phyloP scores from a whole-genome alignment of 2,888 invertebrate species.

The Metopia argyrocephala region DNA sequence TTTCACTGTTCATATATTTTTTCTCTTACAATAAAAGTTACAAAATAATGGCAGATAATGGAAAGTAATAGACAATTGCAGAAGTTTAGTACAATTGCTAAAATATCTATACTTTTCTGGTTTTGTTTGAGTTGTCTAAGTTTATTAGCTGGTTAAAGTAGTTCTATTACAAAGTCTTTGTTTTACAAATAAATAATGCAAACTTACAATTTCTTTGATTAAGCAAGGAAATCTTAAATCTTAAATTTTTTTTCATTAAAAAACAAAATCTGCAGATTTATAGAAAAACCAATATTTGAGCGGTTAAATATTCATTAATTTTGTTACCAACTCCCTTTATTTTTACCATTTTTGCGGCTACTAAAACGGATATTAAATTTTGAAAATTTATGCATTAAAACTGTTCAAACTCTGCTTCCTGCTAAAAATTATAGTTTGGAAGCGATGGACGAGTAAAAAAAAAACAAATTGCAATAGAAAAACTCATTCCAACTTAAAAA shows the following conservation, averaged over 20 bases:
- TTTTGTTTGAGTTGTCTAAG: neutral
- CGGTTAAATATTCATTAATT: neutral
- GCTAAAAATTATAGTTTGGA: neutral
- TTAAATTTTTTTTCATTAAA: neutral
- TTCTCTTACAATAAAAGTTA: neutral
- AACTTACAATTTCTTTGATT: no score
- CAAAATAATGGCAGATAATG: neutral
- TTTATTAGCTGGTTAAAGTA: neutral
- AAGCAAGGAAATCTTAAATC: no score
- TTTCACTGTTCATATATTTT: neutral
- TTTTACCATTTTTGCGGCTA: neutral
- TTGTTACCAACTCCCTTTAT: neutral
- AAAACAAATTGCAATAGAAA: neutral
- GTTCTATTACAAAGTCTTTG: neutral
- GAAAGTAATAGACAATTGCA: neutral
- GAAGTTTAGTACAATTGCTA: neutral
- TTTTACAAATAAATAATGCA: no score
- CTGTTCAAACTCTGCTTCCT: neutral
- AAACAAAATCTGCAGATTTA: no score
- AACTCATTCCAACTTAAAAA: neutral
- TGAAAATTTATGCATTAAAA: conserved; percentile 8
- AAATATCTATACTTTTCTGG: neutral
- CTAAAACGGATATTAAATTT: conserved; percentile 14
- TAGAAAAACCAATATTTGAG: neutral
- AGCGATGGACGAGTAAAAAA: neutral